phyloP scores from a whole-genome alignment of 2,113 vertebrate genomes.

The Catagonus wagneri region DNA sequence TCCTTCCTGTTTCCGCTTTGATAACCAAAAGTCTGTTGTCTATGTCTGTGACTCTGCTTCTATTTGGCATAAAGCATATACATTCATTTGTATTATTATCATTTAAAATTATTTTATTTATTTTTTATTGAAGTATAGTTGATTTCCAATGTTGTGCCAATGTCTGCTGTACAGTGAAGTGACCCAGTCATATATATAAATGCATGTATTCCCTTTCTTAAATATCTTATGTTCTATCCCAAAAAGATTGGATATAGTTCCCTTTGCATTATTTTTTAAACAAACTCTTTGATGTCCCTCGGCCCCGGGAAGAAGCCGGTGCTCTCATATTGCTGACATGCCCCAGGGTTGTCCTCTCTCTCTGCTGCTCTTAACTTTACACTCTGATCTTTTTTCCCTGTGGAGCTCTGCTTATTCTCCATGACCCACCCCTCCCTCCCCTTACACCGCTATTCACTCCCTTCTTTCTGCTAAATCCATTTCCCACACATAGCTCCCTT shows the following conservation, averaged over 20 bases:
- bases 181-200: too few species aligned
- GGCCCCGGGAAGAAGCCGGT: fast-evolving
- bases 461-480: neutral
- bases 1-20: neutral
- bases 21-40: neutral
- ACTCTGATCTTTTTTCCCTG: neutral
- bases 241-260: too few species aligned
- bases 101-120: too few species aligned
- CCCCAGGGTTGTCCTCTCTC: neutral
- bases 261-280: neutral
- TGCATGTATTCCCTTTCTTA: too few species aligned
- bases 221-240: too few species aligned
- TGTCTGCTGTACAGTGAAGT: too few species aligned
- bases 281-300: neutral
- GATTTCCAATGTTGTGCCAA: too few species aligned
- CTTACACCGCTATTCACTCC: neutral
- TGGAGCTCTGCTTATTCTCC: neutral
- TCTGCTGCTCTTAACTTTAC: neutral
- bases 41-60: neutral
- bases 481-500: neutral
- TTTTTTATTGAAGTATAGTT: too few species aligned
- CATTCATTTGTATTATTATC: neutral
- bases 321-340: too few species aligned
- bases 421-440: fast-evolving
- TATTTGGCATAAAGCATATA: neutral